phyloP scores from a whole-genome alignment of 2,797 vertebrate species.

The Coendou prehensilis region DNA sequence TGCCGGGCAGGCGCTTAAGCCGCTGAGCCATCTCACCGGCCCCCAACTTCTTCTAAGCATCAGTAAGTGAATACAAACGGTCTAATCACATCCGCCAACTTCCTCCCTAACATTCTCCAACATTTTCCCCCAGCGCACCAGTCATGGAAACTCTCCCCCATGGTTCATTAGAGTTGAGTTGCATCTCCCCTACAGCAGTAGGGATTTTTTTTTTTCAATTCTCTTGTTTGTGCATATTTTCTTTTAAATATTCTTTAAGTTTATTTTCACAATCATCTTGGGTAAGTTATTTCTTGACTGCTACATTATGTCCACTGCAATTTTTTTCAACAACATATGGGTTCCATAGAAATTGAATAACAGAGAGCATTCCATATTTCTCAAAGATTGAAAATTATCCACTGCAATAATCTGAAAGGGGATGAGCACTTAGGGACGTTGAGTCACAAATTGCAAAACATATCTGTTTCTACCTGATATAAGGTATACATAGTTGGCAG shows the following conservation, averaged over 20 bases:
- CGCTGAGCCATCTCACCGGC: no score
- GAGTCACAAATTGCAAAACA: not conserved
- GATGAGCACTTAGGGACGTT: not conserved
- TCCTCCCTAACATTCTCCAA: not conserved
- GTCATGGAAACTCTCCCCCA: not conserved
- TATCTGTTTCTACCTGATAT: not conserved
- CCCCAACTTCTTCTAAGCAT: not conserved
- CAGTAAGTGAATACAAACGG: not conserved
- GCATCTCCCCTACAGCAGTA: not conserved
- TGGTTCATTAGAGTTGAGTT: not conserved
- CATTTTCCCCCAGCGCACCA: not conserved
- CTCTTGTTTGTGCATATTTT: not conserved
- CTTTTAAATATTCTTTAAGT: not conserved
- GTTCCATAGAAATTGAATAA: constrained; percentile 24
- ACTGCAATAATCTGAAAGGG: not conserved
- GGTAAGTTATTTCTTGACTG: not conserved
- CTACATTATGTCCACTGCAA: not conserved
- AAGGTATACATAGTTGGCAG: not conserved
- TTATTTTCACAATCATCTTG: not conserved
- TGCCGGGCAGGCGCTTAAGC: no score
- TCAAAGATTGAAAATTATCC: not conserved
- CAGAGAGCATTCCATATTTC: not conserved
- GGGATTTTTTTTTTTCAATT: not conserved
- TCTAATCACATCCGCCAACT: not conserved
- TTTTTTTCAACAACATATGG: not conserved